Conservation (phyloP, 2,888 invertebrate genomes). For the Auanema freiburgensis region DNA sequence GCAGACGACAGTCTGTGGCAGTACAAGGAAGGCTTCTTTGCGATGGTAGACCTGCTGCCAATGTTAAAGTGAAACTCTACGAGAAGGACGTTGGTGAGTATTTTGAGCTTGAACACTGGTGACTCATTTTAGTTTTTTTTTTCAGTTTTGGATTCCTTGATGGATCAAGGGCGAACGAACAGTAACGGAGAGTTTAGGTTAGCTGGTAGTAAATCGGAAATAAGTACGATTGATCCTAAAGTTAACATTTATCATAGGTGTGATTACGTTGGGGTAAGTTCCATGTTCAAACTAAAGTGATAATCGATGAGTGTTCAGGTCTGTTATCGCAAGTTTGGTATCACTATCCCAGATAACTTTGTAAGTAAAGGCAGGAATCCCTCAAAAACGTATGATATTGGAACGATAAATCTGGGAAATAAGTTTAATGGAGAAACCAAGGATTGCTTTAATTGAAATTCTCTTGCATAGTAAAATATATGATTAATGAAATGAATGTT, state of each 20-base stretch:
- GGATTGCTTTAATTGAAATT: slow-evolving; percentile 33
- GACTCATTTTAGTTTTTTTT: neutral
- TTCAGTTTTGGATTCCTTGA: slow-evolving; percentile 12
- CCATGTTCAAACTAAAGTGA: no score
- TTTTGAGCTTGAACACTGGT: neutral
- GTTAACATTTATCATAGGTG: slow-evolving; percentile 24
- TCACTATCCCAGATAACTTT: slow-evolving; percentile 50
- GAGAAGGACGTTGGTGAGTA: slow-evolving; percentile 11
- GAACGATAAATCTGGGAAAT: slow-evolving; percentile 33
- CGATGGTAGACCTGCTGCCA: slow-evolving; percentile 4
- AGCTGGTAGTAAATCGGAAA: slow-evolving; percentile 4
- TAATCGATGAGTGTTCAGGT: slow-evolving; percentile 9
- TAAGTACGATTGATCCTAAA: slow-evolving; percentile 40
- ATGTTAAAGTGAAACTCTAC: slow-evolving; percentile 17
- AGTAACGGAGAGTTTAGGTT: slow-evolving; percentile 14
- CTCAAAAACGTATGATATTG: slow-evolving; percentile 31
- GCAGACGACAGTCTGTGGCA: slow-evolving; percentile 4
- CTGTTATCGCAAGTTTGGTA: slow-evolving; percentile 53
- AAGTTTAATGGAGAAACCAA: slow-evolving; percentile 29
- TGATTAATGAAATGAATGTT: neutral
- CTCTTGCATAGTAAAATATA: neutral
- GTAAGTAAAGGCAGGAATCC: slow-evolving; percentile 37
- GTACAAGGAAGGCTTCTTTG: slow-evolving; percentile 12
- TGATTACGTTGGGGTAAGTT: slow-evolving; percentile 12
- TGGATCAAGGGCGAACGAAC: slow-evolving; percentile 10